These are phyloP conservation scores for Saxicola maurus DNA, from an alignment of 2,797 vertebrate species.

Conservation along the genomic window DNA sequence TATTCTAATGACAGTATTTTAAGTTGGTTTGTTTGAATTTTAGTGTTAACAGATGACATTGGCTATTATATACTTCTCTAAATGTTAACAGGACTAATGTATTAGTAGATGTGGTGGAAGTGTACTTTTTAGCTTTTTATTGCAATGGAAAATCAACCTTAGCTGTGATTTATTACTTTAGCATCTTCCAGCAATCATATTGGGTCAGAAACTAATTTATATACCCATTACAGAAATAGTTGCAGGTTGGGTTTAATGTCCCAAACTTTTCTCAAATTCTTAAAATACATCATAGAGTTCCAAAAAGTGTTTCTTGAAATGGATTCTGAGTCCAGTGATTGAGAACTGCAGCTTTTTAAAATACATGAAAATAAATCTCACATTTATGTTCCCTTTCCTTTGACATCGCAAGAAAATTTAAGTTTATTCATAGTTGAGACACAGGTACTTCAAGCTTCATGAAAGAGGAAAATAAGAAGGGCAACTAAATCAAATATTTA, in stretches of 20 bases:
- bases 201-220: neutral
- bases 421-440: neutral
- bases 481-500: neutral
- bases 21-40: slow-evolving; percentile 15
- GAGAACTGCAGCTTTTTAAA: neutral
- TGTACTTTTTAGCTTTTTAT: slow-evolving; percentile 9
- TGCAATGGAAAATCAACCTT: neutral
- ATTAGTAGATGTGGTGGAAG: neutral
- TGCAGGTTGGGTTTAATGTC: neutral
- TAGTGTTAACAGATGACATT: neutral
- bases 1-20: neutral
- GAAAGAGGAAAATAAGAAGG: neutral
- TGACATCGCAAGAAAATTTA: neutral
- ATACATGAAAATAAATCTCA: neutral
- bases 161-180: neutral
- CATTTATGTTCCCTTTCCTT: neutral
- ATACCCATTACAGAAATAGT: neutral
- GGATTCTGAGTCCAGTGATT: neutral
- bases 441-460: neutral
- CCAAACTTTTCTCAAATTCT: neutral
- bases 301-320: neutral
- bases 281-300: neutral
- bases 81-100: neutral
- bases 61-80: neutral
- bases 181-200: neutral